Evolutionary conservation across 2,113 vertebrate species (phyloP).

Genomic region (Lepidothrix coronata): DNA sequence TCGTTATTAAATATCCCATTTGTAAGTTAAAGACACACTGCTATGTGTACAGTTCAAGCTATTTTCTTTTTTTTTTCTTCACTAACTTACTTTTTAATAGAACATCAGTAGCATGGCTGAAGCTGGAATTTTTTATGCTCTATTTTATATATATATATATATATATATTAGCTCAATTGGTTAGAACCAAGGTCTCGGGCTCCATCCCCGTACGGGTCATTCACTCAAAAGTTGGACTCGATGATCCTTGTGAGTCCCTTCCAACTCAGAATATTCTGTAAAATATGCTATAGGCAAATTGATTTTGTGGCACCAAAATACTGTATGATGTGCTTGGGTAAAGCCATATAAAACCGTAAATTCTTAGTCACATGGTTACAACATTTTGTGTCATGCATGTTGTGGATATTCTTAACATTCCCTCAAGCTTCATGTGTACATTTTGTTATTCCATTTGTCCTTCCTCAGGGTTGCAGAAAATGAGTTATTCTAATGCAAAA

Average conservation of each 20-base stretch:
- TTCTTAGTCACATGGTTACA: background rate
- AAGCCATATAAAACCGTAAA: background rate
- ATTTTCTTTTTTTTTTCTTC: background rate
- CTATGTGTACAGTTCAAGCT: background rate
- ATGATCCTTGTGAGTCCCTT: background rate
- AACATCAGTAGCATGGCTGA: background rate
- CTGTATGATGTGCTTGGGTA: background rate
- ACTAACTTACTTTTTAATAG: background rate
- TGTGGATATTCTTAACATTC: background rate
- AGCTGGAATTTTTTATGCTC: background rate
- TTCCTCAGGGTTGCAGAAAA: background rate
- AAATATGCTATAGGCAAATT: background rate
- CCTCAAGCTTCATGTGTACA: background rate
- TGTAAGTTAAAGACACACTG: background rate
- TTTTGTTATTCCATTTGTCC: background rate
- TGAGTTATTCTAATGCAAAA: background rate
- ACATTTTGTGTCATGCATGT: accelerated
- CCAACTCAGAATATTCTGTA: background rate
- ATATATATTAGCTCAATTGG: background rate
- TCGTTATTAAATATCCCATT: background rate
- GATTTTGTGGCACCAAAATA: background rate
- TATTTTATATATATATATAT: background rate
- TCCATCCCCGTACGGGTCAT: background rate
- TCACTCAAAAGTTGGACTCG: background rate
- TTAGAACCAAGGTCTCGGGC: background rate